Base-by-base conservation (phyloP, 1,140 invertebrate genomes). In the Branchinecta lindahli region DNA sequence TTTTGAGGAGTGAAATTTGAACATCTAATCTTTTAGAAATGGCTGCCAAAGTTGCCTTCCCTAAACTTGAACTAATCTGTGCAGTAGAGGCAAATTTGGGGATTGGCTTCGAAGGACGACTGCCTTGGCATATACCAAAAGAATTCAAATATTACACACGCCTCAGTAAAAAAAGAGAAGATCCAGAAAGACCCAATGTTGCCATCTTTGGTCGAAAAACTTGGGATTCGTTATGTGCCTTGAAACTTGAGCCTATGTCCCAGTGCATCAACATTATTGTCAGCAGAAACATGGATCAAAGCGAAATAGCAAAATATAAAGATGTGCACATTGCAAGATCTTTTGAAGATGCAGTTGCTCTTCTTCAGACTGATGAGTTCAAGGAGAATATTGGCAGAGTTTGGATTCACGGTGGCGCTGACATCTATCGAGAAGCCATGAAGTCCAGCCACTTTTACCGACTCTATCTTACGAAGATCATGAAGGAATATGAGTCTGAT, bases 91-190 rank as follows among this genome's bases (percentile, higher is more conserved):
- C 33, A 21, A 72, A 69, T 44, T 46, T 45, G 68, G 71, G 71
- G 9, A 72, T 72, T 66, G 71, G 71, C 8, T 65, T 61, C 46
- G 68, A 72, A n/a, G 68, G 68, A 8, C 46, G 52, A 33, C 44
- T 72, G 44, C 69, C 71, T n/a, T 72, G 71, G 71, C 68, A 72
- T 66, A 52, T 72, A 12, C 71, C 71, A 20, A 69, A 47, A n/a
- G 71, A 72, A 67, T 66, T 67, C 66, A 44, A 68, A 5, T 72
- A 72, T 21, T 72, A 70, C 46, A 44, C 20, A 18, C 46, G 71
- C 8, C 52, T 72, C 47, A 69, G 46, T 45, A 69, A 45, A n/a
- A 67, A 21, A 8, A 15, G 21, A 47, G 46, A 45, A 44, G 71
- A 69, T 21, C 44, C 68, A 7, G 46, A 70, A 10, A 69, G 66